phyloP scores from a whole-genome alignment of 2,113 vertebrate genomes.

The Ardeotis arabs region DNA sequence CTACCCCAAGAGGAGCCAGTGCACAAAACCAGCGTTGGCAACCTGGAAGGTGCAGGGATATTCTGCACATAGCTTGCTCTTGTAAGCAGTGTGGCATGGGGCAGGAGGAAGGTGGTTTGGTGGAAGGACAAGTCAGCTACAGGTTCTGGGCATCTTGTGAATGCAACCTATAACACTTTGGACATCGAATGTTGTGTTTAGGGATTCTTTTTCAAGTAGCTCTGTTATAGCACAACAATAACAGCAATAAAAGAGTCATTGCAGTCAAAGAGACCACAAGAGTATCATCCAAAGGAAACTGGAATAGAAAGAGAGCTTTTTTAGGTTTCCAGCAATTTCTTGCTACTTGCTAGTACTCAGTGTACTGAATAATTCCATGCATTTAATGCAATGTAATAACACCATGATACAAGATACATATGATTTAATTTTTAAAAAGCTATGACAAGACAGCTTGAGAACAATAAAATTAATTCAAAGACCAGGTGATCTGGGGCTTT shows the following conservation, averaged over 20 bases:
- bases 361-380: not conserved
- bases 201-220: not conserved
- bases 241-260: not conserved
- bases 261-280: not conserved
- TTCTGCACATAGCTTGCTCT: rapidly evolving
- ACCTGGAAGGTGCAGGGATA: not conserved
- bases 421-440: constrained; percentile 22
- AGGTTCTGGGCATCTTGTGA: not conserved
- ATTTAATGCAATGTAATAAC: constrained; percentile 18
- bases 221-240: not conserved
- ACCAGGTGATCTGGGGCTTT: not conserved
- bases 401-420: not conserved
- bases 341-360: not conserved
- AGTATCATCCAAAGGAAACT: not conserved
- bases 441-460: constrained; percentile 5
- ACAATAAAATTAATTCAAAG: constrained; percentile 51
- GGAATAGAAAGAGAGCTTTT: not conserved
- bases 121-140: not conserved
- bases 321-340: not conserved
- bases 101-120: not conserved
- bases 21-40: not conserved
- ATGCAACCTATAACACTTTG: not conserved
- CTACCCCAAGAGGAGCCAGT: not conserved
- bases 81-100: rapidly evolving
- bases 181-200: not conserved